Evolutionary conservation across 2,888 invertebrate genomes (phyloP).

Genomic region (Iphiclides podalirius): DNA sequence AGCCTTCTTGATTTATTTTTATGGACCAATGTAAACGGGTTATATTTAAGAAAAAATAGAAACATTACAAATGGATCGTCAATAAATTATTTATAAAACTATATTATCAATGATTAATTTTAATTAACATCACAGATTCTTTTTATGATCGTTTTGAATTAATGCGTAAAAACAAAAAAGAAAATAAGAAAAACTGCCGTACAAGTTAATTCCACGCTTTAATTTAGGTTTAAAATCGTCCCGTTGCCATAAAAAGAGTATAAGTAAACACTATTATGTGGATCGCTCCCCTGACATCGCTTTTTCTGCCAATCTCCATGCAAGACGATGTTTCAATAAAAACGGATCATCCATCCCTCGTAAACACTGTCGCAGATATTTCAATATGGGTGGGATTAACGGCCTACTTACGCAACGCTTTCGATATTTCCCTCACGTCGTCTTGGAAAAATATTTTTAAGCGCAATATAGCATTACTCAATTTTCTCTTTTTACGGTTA

Average conservation of each 20-base stretch:
- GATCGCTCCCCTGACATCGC: constrained; percentile 42
- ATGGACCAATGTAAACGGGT: not conserved
- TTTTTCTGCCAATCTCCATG: constrained; percentile 53
- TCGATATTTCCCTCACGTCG: constrained; percentile 21
- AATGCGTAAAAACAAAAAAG: too few relatives aligned
- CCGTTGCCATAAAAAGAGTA: constrained; percentile 16
- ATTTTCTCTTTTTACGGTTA: constrained; percentile 13
- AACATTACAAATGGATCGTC: too few relatives aligned
- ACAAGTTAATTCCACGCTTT: too few relatives aligned
- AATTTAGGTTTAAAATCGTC: too few relatives aligned
- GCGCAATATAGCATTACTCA: constrained; percentile 14
- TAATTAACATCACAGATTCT: too few relatives aligned
- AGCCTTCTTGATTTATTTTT: constrained; percentile 18
- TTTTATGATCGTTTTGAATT: too few relatives aligned
- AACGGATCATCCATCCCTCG: constrained; percentile 23
- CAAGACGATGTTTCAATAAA: constrained; percentile 23
- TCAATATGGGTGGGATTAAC: constrained; percentile 22
- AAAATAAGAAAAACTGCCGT: too few relatives aligned
- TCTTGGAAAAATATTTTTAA: constrained; percentile 21
- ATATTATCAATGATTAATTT: too few relatives aligned
- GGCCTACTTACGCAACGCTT: constrained; percentile 22
- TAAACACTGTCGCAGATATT: constrained; percentile 23
- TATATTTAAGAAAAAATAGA: not conserved
- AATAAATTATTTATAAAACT: too few relatives aligned
- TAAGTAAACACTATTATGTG: constrained; percentile 24